Base-by-base conservation (phyloP, 2,888 invertebrate species). In the Diabrotica balteata region DNA sequence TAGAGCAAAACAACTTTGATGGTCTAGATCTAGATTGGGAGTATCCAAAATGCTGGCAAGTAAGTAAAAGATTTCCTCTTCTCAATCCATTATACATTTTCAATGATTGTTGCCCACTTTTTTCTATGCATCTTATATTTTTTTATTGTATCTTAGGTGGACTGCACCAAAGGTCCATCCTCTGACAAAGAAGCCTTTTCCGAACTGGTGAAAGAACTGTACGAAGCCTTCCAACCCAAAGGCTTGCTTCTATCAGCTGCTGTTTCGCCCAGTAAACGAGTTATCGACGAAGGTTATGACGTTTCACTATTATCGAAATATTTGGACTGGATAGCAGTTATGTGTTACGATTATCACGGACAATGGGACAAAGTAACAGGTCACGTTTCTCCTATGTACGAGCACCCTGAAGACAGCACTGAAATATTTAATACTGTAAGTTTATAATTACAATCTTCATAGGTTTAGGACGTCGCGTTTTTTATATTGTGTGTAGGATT, bases 11-110 rank as follows among this genome's bases (percentile, higher is more conserved):
- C 76, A 90, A 90, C 63, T 97, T 97, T 76, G 95, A 97, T 79
- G 97, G 97, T 6, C 85, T 97, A 50, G 96, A 97, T 82, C 86
- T 97, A 44, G 96, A 96, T 80, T 97, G 96, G 96, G 96, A 97
- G 80, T 97, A 95, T 82, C 96, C 96, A 0, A 93, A 91, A 72
- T 96, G 95, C 80, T 95, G 95, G 95, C 95, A 95, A 86, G 90
- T 90, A 68, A 62, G 62, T 68, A 59, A 32, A 32, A 32, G 32
- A 32, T 32, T 32, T 0, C 5, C 32, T 5, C 32, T 32, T 32
- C 32, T 32, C 32, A 32, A 32, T 32, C 32, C 32, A 5, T 32
- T 32, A 32, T 32, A 4, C 32, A 32, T 32, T 32, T 32, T 32
- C 32, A 32, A 32, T 1, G 32, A 32, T 32, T 32, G 32, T 32